These are phyloP conservation scores for Furnarius figulus DNA, from an alignment of 2,113 vertebrate species.

Conservation along the genomic window DNA sequence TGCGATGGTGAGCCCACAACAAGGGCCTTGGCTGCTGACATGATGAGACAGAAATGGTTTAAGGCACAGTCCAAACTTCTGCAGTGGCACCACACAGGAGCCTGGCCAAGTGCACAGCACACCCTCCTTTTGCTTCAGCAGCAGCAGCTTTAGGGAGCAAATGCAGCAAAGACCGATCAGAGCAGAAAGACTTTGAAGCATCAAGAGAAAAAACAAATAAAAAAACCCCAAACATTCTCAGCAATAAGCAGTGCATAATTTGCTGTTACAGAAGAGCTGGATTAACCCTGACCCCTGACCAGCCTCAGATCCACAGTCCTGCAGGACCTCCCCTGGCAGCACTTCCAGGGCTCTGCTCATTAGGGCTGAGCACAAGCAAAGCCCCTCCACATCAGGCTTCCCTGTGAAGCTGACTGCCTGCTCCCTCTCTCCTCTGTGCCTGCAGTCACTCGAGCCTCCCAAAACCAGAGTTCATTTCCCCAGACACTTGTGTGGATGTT, in stretches of 20 bases:
- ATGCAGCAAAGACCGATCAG: rapidly evolving
- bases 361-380: neutral
- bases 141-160: neutral
- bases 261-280: neutral
- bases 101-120: neutral
- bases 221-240: no score
- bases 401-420: neutral
- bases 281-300: neutral
- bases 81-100: neutral
- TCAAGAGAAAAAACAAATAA: neutral
- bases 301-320: neutral
- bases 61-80: neutral
- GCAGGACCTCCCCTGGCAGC: neutral
- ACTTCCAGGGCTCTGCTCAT: neutral
- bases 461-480: neutral
- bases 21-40: neutral
- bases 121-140: neutral
- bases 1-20: neutral
- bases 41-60: rapidly evolving
- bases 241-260: neutral
- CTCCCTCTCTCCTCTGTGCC: neutral
- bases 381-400: neutral
- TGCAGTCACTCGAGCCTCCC: neutral
- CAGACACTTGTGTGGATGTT: rapidly evolving
- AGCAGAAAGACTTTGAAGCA: neutral